phyloP scores from a whole-genome alignment of 1,140 invertebrate species.

The Hylyphantes graminicola region DNA sequence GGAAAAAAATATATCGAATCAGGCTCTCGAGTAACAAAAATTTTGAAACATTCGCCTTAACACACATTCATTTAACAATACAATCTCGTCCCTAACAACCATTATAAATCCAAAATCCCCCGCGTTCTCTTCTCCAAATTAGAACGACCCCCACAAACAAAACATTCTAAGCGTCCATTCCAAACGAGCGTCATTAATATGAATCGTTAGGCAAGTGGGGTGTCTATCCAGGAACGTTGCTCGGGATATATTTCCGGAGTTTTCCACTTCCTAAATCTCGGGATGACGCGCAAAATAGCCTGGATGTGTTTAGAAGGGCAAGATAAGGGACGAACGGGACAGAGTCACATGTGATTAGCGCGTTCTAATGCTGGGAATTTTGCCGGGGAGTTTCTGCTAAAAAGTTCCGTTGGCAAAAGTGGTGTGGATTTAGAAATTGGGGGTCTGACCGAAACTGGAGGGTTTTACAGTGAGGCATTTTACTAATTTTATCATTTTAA shows the following conservation, averaged over 20 bases:
- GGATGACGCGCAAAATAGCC: constrained; percentile 35
- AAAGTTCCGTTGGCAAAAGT: constrained; percentile 33
- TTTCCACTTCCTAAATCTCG: constrained; percentile 49
- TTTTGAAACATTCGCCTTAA: too few relatives aligned
- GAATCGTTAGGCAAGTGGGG: constrained; percentile 44
- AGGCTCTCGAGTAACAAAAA: too few relatives aligned
- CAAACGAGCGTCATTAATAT: constrained; percentile 51
- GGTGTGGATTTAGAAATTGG: constrained; percentile 9
- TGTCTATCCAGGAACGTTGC: constrained; percentile 12
- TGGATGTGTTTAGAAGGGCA: constrained; percentile 26
- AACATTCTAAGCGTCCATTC: not conserved
- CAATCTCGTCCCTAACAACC: not conserved
- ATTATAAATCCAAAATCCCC: too few relatives aligned
- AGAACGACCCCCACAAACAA: not conserved
- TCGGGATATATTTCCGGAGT: constrained; percentile 18
- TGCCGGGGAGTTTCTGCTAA: not conserved
- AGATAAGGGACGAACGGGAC: constrained; percentile 43
- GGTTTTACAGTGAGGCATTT: not conserved
- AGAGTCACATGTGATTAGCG: constrained; percentile 47
- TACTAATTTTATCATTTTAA: not conserved
- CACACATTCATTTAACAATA: too few relatives aligned
- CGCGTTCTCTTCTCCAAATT: not conserved
- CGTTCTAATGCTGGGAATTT: constrained; percentile 12
- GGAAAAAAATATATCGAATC: too few relatives aligned
- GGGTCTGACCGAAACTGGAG: constrained; percentile 7